Conservation (phyloP, 2,888 invertebrate genomes). For the Eurytoma adleriae region DNA sequence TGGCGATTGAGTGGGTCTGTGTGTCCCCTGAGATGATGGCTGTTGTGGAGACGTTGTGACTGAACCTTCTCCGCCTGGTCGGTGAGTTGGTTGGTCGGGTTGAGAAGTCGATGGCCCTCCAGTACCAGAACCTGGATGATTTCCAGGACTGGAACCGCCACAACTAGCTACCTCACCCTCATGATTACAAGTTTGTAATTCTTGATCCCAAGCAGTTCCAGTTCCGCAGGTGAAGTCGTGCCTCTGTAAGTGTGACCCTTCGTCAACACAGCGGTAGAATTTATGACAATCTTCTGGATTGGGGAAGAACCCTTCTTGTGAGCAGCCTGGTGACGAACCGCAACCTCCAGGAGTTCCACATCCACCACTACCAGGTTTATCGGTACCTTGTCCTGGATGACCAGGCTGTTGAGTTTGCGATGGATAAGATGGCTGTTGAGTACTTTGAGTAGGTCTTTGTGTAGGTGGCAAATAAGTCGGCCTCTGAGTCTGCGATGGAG, state of each 20-base stretch:
- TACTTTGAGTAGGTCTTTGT: constrained; percentile 29
- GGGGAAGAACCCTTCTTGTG: constrained; percentile 83
- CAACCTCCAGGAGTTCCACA: constrained; percentile 51
- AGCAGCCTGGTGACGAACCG: constrained; percentile 55
- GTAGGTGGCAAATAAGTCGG: constrained; percentile 21
- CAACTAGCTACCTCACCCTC: constrained; percentile 76
- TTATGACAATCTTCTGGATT: constrained; percentile 83
- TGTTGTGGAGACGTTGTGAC: neutral
- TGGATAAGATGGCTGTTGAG: constrained; percentile 49
- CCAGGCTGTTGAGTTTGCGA: constrained; percentile 36
- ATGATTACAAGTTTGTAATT: constrained; percentile 81
- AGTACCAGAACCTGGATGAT: neutral
- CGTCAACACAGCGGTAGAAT: constrained; percentile 86
- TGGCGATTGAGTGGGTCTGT: constrained; percentile 12
- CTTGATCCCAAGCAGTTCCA: constrained; percentile 84
- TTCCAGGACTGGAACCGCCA: constrained; percentile 47
- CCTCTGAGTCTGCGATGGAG: constrained; percentile 57
- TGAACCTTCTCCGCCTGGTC: no score
- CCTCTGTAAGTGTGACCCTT: constrained; percentile 76
- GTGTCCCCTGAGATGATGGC: constrained; percentile 7
- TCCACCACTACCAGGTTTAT: constrained; percentile 56
- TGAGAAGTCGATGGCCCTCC: constrained; percentile 18
- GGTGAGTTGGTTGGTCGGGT: neutral
- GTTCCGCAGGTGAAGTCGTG: constrained; percentile 82
- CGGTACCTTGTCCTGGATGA: constrained; percentile 59